Conservation (phyloP, 2,113 vertebrate species). For the Nycticebus coucang region DNA sequence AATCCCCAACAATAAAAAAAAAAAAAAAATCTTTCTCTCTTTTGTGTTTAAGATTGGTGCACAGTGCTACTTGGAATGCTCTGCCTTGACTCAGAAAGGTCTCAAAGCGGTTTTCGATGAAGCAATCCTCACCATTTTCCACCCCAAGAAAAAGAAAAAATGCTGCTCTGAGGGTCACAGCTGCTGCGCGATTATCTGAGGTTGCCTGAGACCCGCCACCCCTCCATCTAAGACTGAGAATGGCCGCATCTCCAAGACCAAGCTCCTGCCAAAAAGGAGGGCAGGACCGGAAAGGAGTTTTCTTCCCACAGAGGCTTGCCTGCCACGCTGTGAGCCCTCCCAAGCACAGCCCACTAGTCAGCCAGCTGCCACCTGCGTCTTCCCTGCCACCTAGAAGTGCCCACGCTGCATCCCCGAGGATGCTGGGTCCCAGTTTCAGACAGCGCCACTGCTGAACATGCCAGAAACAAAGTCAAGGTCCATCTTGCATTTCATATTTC, state of each 20-base stretch:
- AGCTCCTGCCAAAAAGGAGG: slow-evolving; percentile 65
- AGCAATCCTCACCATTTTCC: slow-evolving; percentile 93
- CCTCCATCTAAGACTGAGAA: neutral
- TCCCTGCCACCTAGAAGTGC: slow-evolving; percentile 18
- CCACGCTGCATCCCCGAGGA: neutral
- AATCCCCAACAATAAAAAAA: too few relatives aligned
- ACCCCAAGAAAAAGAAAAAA: slow-evolving; percentile 91
- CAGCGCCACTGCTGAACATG: slow-evolving; percentile 5
- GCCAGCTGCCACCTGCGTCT: slow-evolving; percentile 57
- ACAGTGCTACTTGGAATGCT: slow-evolving; percentile 93
- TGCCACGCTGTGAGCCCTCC: slow-evolving; percentile 66
- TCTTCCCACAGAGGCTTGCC: neutral
- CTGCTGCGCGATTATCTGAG: slow-evolving; percentile 89
- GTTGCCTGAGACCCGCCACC: neutral
- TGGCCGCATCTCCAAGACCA: slow-evolving; percentile 46
- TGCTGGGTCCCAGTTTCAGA: neutral
- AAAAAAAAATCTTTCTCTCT: too few relatives aligned
- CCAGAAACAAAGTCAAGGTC: slow-evolving; percentile 33
- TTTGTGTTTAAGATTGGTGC: slow-evolving; percentile 89
- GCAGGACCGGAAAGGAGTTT: slow-evolving; percentile 72
- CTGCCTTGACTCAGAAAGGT: slow-evolving; percentile 93
- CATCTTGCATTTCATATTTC: neutral
- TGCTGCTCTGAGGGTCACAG: slow-evolving; percentile 80
- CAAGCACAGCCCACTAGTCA: slow-evolving; percentile 19
- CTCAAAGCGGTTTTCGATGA: slow-evolving; percentile 94